Evolutionary conservation across 2,888 invertebrate species (phyloP), one percentile per base, ranked within the genome.

Genomic region (Yponomeuta sedellus): DNA sequence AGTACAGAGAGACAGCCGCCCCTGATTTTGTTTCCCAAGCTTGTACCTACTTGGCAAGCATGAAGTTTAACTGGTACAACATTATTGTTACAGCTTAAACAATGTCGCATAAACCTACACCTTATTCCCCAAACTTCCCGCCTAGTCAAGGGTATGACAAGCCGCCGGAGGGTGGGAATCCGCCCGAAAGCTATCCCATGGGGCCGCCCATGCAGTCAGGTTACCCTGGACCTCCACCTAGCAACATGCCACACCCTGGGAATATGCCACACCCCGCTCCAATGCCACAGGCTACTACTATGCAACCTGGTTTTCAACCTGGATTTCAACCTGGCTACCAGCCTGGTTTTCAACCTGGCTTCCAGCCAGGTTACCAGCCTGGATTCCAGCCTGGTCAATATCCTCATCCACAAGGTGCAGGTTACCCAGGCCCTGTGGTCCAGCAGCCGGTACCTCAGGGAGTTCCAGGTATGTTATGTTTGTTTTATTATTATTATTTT

Each of bases 51-150:
- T 34, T 34, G 34, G 8, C 34, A 34, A 8, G 34, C 6, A 6
- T 34, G 34, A 34, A 34, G 34, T 34, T 34, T 34, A 8, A 34
- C 8, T 34, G 10, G 34, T 8, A 34, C 34, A 34, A 5, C 44
- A 16, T 16, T 52, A 28, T 62, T 62, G n/a, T 62, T 59, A 22
- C 59, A 59, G 59, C 10, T 22, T 12, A 12, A 61, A 16, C 3
- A 34, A 90, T 91, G 91, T 90, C 91, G 1, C 88, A 91, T 72
- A 86, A 88, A 74, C 81, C 74, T 64, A 81, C 79, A 16, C 86
- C 88, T 20, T 90, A 87, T 68, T 81, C 90, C 4, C 91, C 91
- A 22, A 91, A 91, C 72, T 92, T 88, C 70, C 91, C 92, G 10
- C 69, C 72, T 63, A 81, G 79, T 71, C 88, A 88, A 71, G 91